phyloP scores from a whole-genome alignment of 2,888 invertebrate species.

The Drosophila buzzatii region DNA sequence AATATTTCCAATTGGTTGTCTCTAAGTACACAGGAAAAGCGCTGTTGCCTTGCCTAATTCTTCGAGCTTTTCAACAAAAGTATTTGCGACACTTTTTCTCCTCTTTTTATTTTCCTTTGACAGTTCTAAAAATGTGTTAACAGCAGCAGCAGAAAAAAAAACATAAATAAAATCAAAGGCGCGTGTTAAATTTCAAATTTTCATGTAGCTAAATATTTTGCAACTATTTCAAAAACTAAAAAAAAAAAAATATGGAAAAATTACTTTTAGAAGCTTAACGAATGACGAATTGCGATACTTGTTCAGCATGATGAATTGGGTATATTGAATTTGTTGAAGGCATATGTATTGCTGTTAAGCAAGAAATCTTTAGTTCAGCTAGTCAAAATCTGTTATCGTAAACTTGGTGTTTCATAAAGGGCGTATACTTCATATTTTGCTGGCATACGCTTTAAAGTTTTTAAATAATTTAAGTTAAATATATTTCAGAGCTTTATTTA shows the following conservation, averaged over 20 bases:
- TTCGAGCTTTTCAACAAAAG: slow-evolving; percentile 33
- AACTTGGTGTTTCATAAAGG: background rate
- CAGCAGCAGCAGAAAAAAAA: slow-evolving; percentile 12
- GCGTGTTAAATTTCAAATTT: slow-evolving; percentile 50
- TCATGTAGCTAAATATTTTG: slow-evolving; percentile 13
- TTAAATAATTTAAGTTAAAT: too few species aligned
- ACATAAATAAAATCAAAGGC: slow-evolving; percentile 52
- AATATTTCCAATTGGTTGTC: slow-evolving; percentile 43
- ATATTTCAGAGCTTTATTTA: too few species aligned
- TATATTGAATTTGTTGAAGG: background rate
- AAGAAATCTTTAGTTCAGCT: background rate
- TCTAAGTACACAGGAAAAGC: slow-evolving; percentile 34
- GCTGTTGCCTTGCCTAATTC: slow-evolving; percentile 34
- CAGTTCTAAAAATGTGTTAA: slow-evolving; percentile 79
- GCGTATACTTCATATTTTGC: background rate
- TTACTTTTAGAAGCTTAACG: slow-evolving; percentile 23
- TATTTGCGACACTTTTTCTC: slow-evolving; percentile 66
- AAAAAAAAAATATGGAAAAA: slow-evolving; percentile 27
- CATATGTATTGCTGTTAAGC: background rate
- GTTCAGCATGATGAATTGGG: background rate
- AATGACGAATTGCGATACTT: slow-evolving; percentile 13
- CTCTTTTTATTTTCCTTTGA: slow-evolving; percentile 39
- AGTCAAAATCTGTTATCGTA: background rate
- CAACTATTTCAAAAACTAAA: background rate
- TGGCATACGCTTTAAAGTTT: too few species aligned